A percentile compares a stretch with the other conserved stretches of the same genome.
Evolutionary conservation across 64 coral and sea anemone genomes (phyloP).

Genomic region (Orbicella faveolata): DNA sequence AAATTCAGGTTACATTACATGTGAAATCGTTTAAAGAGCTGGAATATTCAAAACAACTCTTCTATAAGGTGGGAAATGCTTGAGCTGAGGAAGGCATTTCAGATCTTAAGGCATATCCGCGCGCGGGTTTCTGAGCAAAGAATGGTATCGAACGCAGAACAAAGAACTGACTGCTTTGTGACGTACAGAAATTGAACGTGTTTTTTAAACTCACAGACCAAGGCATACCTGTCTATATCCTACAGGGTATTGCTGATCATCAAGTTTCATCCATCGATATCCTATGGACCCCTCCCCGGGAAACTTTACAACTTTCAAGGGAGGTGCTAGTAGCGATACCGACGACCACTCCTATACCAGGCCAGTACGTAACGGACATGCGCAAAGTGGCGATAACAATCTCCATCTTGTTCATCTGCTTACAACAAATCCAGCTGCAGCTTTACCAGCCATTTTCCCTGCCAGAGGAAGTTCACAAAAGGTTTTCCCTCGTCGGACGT

Average conservation of each 20-base stretch:
- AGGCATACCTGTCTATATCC: too few relatives aligned
- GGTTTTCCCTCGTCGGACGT: neutral
- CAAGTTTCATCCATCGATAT: too few relatives aligned
- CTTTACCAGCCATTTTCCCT: conserved; percentile 44
- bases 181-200: neutral
- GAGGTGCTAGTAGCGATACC: neutral
- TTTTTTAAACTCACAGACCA: too few relatives aligned
- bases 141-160: neutral
- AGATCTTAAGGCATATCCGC: too few relatives aligned
- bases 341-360: neutral
- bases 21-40: too few relatives aligned
- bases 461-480: conserved; percentile 26
- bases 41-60: too few relatives aligned
- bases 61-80: too few relatives aligned
- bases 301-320: neutral
- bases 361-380: neutral
- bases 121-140: too few relatives aligned
- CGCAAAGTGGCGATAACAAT: conserved; percentile 42
- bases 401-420: conserved; percentile 60
- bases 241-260: too few relatives aligned
- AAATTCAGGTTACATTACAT: too few relatives aligned
- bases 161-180: neutral
- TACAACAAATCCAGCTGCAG: conserved; percentile 66
- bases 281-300: neutral
- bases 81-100: too few relatives aligned